phyloP scores from a whole-genome alignment of 2,888 invertebrate species.

The Caenorhabditis doughertyi region DNA sequence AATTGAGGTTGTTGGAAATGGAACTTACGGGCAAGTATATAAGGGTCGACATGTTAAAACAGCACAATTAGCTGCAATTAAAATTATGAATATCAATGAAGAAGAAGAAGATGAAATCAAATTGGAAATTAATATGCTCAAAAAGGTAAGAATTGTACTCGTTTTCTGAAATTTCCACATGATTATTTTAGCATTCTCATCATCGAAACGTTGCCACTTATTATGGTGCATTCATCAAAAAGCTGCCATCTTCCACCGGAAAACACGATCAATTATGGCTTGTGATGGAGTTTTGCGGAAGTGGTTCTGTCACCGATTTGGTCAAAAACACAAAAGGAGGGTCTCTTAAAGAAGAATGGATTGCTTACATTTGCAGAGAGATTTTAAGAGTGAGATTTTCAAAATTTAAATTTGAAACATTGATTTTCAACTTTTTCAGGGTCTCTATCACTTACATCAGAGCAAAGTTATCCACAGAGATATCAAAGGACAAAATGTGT shows the following conservation, averaged over 20 bases:
- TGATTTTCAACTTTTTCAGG: conserved; percentile 87
- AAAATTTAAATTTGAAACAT: background rate
- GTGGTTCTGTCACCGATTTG: conserved; percentile 98
- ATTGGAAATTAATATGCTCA: conserved; percentile 98
- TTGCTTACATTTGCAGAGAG: conserved; percentile 97
- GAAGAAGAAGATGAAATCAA: conserved; percentile 99
- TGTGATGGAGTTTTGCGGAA: conserved; percentile 99
- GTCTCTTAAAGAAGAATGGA: conserved; percentile 99
- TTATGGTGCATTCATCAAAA: conserved; percentile 99
- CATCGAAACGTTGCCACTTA: conserved; percentile 99
- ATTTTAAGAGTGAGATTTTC: conserved; percentile 85
- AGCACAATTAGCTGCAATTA: conserved; percentile 99
- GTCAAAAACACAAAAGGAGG: conserved; percentile 99
- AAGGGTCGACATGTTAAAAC: conserved; percentile 99
- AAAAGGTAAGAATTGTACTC: conserved; percentile 85
- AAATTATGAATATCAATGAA: conserved; percentile 99
- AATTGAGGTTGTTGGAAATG: conserved; percentile 99
- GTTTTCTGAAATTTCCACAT: background rate
- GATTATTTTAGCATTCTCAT: conserved; percentile 89
- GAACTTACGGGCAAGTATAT: conserved; percentile 99
- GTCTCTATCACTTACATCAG: conserved; percentile 96
- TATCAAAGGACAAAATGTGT: conserved; percentile 96
- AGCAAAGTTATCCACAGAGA: conserved; percentile 99
- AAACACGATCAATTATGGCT: conserved; percentile 99
- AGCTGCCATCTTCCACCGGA: conserved; percentile 88